A percentile compares a stretch with the other conserved stretches of the same genome.
phyloP scores from a whole-genome alignment of 2,888 invertebrate species.

The Cataglyphis albicans region DNA sequence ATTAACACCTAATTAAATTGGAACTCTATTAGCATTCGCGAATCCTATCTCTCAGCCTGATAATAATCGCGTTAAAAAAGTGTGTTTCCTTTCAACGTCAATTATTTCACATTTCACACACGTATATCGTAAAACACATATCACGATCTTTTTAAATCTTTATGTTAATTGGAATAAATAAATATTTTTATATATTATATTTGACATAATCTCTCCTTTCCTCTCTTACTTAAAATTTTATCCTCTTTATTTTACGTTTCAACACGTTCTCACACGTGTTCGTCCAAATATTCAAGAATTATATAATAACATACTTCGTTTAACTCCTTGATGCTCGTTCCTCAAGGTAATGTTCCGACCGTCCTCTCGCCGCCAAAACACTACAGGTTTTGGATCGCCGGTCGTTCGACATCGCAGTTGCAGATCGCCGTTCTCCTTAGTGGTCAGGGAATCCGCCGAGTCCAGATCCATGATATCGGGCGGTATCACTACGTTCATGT shows the following conservation, averaged over 20 bases:
- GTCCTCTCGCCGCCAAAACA: slow-evolving; percentile 93
- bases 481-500: slow-evolving; percentile 94
- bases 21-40: slow-evolving; percentile 14
- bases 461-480: slow-evolving; percentile 92
- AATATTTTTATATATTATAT: not conserved
- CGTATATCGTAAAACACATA: not conserved
- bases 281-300: not conserved
- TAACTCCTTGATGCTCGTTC: slow-evolving; percentile 86
- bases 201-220: not conserved
- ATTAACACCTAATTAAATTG: slow-evolving; percentile 33
- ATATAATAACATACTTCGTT: slow-evolving; percentile 55
- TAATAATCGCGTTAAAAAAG: not conserved
- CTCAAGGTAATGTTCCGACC: slow-evolving; percentile 92
- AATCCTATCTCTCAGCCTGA: not conserved
- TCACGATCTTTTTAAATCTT: not conserved
- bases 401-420: slow-evolving; percentile 92
- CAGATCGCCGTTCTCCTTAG: slow-evolving; percentile 93
- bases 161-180: not conserved
- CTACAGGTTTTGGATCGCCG: slow-evolving; percentile 93
- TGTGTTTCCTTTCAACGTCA: slow-evolving; percentile 6
- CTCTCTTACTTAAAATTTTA: not conserved
- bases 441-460: slow-evolving; percentile 92
- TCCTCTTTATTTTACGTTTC: not conserved
- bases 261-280: not conserved
- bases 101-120: not conserved